These are phyloP conservation scores for Mamestra brassicae DNA, from an alignment of 2,888 invertebrate genomes.

Conservation along the genomic window DNA sequence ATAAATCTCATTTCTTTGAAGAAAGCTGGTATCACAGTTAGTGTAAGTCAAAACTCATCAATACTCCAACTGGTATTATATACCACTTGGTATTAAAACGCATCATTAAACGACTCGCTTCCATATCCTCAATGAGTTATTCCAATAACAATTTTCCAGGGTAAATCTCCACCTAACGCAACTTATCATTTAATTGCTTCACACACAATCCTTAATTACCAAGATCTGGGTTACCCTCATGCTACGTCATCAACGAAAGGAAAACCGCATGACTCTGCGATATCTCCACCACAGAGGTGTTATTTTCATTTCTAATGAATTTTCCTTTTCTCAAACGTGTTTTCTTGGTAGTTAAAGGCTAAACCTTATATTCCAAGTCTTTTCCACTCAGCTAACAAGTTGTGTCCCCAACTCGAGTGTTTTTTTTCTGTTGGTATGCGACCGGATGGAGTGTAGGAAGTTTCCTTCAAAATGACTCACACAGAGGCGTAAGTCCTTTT, in stretches of 20 bases:
- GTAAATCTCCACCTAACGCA: slow-evolving; percentile 9
- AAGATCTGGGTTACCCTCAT: slow-evolving; percentile 33
- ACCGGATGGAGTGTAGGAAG: too few species aligned
- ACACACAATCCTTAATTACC: slow-evolving; percentile 34
- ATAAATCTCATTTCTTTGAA: too few species aligned
- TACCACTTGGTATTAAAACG: too few species aligned
- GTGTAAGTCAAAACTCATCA: too few species aligned
- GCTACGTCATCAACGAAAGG: slow-evolving; percentile 44
- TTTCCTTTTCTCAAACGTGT: slow-evolving; percentile 23
- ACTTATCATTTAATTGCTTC: slow-evolving; percentile 17
- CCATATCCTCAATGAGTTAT: slow-evolving; percentile 7
- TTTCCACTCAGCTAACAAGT: not conserved
- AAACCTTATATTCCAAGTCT: not conserved
- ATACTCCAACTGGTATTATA: too few species aligned
- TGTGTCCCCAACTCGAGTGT: not conserved
- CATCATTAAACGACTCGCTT: not conserved
- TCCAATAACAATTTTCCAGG: slow-evolving; percentile 3
- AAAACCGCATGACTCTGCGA: slow-evolving; percentile 44
- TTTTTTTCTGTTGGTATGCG: not conserved
- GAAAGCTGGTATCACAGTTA: too few species aligned
- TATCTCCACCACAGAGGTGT: slow-evolving; percentile 8
- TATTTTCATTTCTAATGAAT: slow-evolving; percentile 30
- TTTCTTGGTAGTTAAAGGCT: slow-evolving; percentile 8
- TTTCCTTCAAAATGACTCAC: too few species aligned
- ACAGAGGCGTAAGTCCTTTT: too few species aligned